phyloP scores from a whole-genome alignment of 2,888 invertebrate species.

The Caradrina kadenii region DNA sequence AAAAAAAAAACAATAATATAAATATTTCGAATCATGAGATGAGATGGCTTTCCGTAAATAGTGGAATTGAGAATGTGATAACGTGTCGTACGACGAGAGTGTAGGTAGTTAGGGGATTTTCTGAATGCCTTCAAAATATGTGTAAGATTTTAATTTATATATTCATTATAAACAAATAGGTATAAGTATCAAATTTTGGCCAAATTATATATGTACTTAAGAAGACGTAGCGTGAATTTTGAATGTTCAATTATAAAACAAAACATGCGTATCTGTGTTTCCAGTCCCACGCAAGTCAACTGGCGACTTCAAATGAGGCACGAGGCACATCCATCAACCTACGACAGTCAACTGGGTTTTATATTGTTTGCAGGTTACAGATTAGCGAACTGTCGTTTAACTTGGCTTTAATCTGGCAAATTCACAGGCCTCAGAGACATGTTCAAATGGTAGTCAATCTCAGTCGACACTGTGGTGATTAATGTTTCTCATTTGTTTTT shows the following conservation, averaged over 20 bases:
- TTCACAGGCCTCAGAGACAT: conserved; percentile 3
- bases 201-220: not conserved
- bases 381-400: conserved; percentile 20
- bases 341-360: conserved; percentile 15
- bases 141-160: not conserved
- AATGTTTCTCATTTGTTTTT: not conserved
- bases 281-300: conserved; percentile 7
- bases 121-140: too few species aligned
- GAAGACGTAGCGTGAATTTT: not conserved
- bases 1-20: not conserved
- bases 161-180: not conserved
- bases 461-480: not conserved
- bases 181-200: not conserved
- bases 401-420: conserved; percentile 17
- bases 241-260: not conserved
- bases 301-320: conserved; percentile 20
- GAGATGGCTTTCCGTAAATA: not conserved
- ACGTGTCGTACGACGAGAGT: too few species aligned
- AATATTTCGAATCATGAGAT: conserved; percentile 7
- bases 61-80: conserved; percentile 4
- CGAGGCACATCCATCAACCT: conserved; percentile 6
- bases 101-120: too few species aligned
- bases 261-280: not conserved
- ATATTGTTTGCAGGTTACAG: conserved; percentile 32
- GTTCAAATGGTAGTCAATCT: not conserved